Conservation (phyloP, 2,113 vertebrate species). For the Aspidoscelis tigris region DNA sequence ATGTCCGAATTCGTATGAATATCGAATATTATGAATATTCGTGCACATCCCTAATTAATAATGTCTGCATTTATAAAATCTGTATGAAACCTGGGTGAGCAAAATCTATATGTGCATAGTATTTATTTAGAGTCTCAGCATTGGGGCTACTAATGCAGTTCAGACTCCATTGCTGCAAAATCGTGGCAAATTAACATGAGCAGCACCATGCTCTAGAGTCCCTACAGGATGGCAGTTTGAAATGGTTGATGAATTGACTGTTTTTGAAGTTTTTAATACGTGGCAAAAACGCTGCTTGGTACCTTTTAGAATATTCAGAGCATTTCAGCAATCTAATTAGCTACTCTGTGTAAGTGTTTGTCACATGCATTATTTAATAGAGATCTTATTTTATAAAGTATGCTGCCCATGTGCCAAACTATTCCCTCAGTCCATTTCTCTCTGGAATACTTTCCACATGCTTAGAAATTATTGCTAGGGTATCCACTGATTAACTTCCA, state of each 20-base stretch:
- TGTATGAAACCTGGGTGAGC: not conserved
- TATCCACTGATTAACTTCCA: constrained; percentile 52
- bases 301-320: constrained; percentile 55
- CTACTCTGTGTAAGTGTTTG: constrained; percentile 64
- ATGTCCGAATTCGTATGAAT: too few species aligned
- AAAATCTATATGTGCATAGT: not conserved
- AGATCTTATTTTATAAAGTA: constrained; percentile 59
- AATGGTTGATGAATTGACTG: constrained; percentile 9
- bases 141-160: not conserved
- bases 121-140: not conserved
- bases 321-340: constrained; percentile 67
- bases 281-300: constrained; percentile 48
- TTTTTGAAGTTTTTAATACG: constrained; percentile 8
- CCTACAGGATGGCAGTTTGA: not conserved
- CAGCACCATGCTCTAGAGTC: not conserved
- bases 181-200: not conserved
- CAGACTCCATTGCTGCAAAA: too few species aligned
- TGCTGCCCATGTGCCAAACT: constrained; percentile 57
- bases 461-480: constrained; percentile 57
- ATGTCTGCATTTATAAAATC: too few species aligned
- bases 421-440: constrained; percentile 39
- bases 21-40: too few species aligned
- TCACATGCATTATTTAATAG: constrained; percentile 70
- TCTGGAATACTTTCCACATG: constrained; percentile 54
- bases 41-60: too few species aligned